Base-by-base conservation (phyloP, 1,140 invertebrate genomes). In the Rhopalosiphum maidis region DNA sequence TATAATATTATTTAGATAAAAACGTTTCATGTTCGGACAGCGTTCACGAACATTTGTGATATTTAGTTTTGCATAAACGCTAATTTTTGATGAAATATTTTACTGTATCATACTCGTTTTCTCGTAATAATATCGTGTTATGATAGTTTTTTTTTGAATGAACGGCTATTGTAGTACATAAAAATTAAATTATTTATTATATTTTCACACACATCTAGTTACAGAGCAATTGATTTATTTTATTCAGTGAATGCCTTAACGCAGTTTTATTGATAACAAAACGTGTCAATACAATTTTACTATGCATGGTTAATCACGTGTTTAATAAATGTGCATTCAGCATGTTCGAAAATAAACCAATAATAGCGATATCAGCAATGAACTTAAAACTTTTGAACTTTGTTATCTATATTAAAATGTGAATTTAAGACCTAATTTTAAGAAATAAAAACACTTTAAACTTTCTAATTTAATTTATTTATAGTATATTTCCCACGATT, bases 381-480 rank as follows among this genome's bases (percentile, higher is more conserved):
- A 22, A 88, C 86, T 88, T 88, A 48, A 48, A 88, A 88, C 86
- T 88, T 51, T 2, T 48, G 46, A 48, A 88, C 86, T 48, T 87
- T 48, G 30, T 48, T 48, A 48, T 51, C 46, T 7, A 30, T 11
- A 25, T 41, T 43, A 3, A 5, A 85, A 15, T 41, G 9, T 2
- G 2, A 86, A n/a, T 23, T 30, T 41, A 41, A 11, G 0, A n/a
- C 43, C 23, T 43, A 41, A 8, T 25, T 83, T 83, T 68, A 83
- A 11, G 60, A 11, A 15, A 37, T n/a, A 46, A 51, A 51, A 51
- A 51, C 48, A 51, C 48, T 51, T 46, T 6, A 37, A 22, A 37
- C 35, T 83, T 83, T 83, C 35, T 83, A 83, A 41, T 37, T 37
- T 41, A 25, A 37, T 83, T 23, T 41, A 37, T 37, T 37, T 83